phyloP scores from a whole-genome alignment of 2,113 vertebrate genomes.

The Corythornis madagascariensis region DNA sequence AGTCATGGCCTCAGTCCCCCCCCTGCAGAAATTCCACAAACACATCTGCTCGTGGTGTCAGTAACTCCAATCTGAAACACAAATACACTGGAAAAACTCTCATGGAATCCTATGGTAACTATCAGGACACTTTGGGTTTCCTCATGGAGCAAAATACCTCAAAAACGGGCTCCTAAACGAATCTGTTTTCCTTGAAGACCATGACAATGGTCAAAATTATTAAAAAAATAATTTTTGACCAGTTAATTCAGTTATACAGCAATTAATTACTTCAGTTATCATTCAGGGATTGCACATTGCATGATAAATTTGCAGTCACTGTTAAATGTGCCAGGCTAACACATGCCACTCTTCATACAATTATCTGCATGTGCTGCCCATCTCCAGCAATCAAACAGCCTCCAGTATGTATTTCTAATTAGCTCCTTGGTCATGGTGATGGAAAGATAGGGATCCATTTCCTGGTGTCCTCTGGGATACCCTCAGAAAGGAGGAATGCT shows the following conservation, averaged over 20 bases:
- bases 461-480: constrained; percentile 32
- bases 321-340: not conserved
- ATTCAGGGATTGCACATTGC: not conserved
- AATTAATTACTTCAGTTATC: not conserved
- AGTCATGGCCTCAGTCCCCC: not conserved
- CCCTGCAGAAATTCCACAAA: not conserved
- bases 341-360: not conserved
- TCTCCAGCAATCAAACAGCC: constrained; percentile 10
- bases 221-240: too few relatives aligned
- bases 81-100: not conserved
- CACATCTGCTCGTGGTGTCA: not conserved
- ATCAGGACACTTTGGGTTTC: not conserved
- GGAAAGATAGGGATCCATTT: constrained; percentile 40
- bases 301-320: not conserved
- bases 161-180: not conserved
- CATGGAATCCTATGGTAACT: not conserved
- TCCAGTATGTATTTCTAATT: constrained; percentile 47
- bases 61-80: not conserved
- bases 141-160: not conserved
- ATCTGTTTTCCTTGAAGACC: not conserved
- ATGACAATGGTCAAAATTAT: not conserved
- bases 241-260: not conserved
- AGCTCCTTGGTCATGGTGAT: constrained; percentile 13
- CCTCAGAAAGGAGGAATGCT: constrained; percentile 23
- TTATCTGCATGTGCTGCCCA: constrained; percentile 23